Evolutionary conservation across 2,113 vertebrate genomes (phyloP), one percentile per base, ranked within the genome.

Genomic region (Microcebus jonahi): DNA sequence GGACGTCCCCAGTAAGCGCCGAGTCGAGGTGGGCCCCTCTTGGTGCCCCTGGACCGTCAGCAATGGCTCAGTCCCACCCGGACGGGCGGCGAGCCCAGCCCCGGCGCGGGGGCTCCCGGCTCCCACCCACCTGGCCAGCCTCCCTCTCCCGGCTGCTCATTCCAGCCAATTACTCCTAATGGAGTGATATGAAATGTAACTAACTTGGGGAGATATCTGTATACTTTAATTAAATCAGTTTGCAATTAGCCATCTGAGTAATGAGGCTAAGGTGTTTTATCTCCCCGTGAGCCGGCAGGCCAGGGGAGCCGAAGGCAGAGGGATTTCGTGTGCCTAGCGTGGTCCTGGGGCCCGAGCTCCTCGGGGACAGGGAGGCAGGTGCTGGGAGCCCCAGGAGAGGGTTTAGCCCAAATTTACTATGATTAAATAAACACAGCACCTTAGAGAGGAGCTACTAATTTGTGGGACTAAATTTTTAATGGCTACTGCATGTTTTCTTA

Each of bases 191-290:
- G 98, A 98, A 98, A 98, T 98, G 98, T 98, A 98, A 90, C 98
- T 98, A 98, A 98, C 98, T 98, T 97, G 98, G 97, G 98, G 98
- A 98, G 97, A 98, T 98, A 98, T 98, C 97, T 97, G 98, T 98
- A 94, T 98, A 36, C 98, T 98, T 99, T 99, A 98, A 99, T 99
- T 99, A 99, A 99, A 98, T 98, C 98, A 98, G 98, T 97, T 98
- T 13, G 87, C 98, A 99, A 98, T 99, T 99, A 99, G 98, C 98
- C 96, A 98, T 97, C 98, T 99, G 98, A 99, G 97, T 98, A 98
- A 99, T 98, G 98, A 98, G 98, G 88, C 97, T 97, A 97, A 97
- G 97, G 98, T 97, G 97, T 70, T 97, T 98, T 97, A 95, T 98
- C 96, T 98, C 94, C 2, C 63, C 73, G 97, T 36, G 97, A 98